Conservation (phyloP, 2,888 invertebrate genomes). For the Lamproptera curius region DNA sequence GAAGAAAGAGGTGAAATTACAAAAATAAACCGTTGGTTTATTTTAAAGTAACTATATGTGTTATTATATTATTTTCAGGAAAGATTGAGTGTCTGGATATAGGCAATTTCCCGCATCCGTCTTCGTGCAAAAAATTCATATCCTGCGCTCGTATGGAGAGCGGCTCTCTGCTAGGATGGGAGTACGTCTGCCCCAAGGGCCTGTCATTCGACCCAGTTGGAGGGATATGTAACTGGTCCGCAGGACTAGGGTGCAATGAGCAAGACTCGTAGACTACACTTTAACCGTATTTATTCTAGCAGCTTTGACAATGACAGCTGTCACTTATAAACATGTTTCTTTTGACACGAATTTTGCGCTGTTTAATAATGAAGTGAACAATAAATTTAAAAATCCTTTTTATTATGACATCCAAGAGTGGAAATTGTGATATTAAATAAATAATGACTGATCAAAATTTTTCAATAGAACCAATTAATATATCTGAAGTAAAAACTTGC, state of each 20-base stretch:
- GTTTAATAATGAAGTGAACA: too few species aligned
- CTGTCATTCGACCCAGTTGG: conserved; percentile 93
- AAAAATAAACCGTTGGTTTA: too few species aligned
- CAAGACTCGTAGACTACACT: conserved; percentile 37
- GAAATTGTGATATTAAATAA: conserved; percentile 33
- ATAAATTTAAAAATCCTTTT: too few species aligned
- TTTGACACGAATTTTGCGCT: not conserved
- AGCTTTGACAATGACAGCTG: not conserved
- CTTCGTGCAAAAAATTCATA: conserved; percentile 94
- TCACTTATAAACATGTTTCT: not conserved
- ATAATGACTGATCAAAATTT: conserved; percentile 3
- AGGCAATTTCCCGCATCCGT: conserved; percentile 94
- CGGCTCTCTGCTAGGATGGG: conserved; percentile 88
- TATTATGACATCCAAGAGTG: too few species aligned
- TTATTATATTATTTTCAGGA: conserved; percentile 64
- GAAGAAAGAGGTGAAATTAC: too few species aligned
- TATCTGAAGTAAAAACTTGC: too few species aligned
- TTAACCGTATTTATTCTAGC: not conserved
- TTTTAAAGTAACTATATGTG: too few species aligned
- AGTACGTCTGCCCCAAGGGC: conserved; percentile 91
- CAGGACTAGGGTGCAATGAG: conserved; percentile 87
- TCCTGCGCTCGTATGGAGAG: conserved; percentile 90
- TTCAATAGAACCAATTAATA: too few species aligned
- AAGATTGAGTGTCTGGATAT: conserved; percentile 91
- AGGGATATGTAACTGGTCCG: conserved; percentile 94